Evolutionary conservation across 1,140 invertebrate species (phyloP).

Genomic region (Drosophila punjabiensis): DNA sequence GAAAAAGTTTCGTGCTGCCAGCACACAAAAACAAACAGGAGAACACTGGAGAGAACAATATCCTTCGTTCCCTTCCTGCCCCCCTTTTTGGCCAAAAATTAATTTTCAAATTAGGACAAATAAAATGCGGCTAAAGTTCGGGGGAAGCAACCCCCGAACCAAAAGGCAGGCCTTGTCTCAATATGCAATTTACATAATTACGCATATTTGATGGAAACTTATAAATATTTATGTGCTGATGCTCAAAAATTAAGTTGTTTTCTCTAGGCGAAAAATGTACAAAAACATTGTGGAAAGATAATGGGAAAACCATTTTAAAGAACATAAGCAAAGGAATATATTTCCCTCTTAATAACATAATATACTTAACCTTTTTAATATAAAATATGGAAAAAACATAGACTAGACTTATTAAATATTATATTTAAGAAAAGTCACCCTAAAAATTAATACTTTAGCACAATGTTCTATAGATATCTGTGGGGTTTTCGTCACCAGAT

Average conservation of each 20-base stretch:
- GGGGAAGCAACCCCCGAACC: not conserved
- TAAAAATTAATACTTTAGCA: not conserved
- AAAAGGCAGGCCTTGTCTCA: constrained; percentile 43
- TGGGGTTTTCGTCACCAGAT: not conserved
- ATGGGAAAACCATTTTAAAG: not conserved
- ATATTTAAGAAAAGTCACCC: not conserved
- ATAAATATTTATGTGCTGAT: constrained; percentile 71
- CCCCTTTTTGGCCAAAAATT: constrained; percentile 44
- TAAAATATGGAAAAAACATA: not conserved
- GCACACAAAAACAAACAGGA: constrained; percentile 14
- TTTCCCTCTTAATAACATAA: too few relatives aligned
- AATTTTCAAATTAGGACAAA: constrained; percentile 70
- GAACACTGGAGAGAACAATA: constrained; percentile 29
- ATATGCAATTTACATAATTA: constrained; percentile 76
- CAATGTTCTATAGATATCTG: not conserved
- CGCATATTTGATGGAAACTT: constrained; percentile 69
- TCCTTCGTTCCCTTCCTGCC: not conserved
- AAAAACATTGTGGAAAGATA: not conserved
- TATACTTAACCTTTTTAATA: not conserved
- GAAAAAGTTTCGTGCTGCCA: constrained; percentile 65
- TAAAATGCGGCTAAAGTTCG: constrained; percentile 53
- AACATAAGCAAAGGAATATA: not conserved
- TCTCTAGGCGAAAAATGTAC: constrained; percentile 3
- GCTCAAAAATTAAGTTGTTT: constrained; percentile 44
- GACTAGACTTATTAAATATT: not conserved